A percentile compares a stretch with the other conserved stretches of the same genome.
Conservation (phyloP, 1,140 invertebrate species). For the Drosophila arizonae region DNA sequence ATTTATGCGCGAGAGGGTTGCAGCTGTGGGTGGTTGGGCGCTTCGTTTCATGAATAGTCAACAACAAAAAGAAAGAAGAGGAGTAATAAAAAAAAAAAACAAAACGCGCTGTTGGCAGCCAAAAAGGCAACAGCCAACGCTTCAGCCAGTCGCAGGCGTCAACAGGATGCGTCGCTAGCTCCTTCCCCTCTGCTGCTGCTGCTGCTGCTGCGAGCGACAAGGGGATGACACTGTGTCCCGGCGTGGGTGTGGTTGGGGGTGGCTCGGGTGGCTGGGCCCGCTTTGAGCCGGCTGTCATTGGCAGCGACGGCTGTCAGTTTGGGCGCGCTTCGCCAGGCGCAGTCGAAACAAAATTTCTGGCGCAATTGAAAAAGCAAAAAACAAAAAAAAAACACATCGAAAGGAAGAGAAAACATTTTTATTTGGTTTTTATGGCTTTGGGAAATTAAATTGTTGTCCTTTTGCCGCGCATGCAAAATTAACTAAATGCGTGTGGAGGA, state of each 20-base stretch:
- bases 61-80: conserved; percentile 9
- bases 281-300: conserved; percentile 61
- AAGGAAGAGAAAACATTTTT: conserved; percentile 38
- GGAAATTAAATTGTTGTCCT: conserved; percentile 75
- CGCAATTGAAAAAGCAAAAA: conserved; percentile 52
- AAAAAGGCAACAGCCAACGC: conserved; percentile 57
- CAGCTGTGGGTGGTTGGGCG: conserved; percentile 14
- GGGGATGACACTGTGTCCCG: conserved; percentile 15
- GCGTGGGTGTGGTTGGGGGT: too few species aligned
- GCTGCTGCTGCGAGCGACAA: conserved; percentile 14
- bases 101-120: conserved; percentile 48
- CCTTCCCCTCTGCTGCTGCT: background rate
- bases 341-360: conserved; percentile 48
- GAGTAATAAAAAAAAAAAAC: conserved; percentile 1
- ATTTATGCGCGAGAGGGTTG: conserved; percentile 77
- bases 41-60: conserved; percentile 49
- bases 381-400: background rate
- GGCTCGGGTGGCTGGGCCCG: too few species aligned
- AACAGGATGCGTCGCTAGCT: conserved; percentile 61
- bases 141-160: conserved; percentile 70
- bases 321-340: conserved; percentile 51
- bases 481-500: conserved; percentile 46
- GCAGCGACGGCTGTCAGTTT: conserved; percentile 66
- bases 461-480: conserved; percentile 66
- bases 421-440: conserved; percentile 78